Conservation (phyloP, 2,113 vertebrate species). For the Hipposideros armiger region DNA sequence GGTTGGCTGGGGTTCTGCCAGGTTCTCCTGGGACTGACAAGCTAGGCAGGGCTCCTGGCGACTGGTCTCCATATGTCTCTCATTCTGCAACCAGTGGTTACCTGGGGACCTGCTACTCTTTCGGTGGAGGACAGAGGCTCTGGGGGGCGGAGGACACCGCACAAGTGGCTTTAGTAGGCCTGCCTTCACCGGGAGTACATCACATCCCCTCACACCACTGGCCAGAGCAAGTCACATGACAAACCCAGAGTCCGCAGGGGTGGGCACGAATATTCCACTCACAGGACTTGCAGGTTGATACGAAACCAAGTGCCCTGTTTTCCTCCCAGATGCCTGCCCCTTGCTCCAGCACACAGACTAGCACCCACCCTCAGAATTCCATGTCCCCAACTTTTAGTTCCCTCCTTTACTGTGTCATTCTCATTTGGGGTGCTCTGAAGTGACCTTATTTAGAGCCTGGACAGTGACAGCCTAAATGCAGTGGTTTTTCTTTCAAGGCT, state of each 20-base stretch:
- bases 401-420: background rate
- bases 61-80: accelerated
- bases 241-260: accelerated
- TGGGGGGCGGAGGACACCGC: too few species aligned
- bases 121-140: background rate
- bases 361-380: background rate
- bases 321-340: background rate
- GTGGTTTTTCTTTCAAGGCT: background rate
- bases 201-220: accelerated
- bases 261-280: accelerated
- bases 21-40: background rate
- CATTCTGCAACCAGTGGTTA: too few species aligned
- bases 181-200: background rate
- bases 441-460: background rate
- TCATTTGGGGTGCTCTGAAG: background rate
- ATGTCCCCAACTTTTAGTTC: accelerated
- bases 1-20: background rate
- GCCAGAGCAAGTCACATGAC: background rate
- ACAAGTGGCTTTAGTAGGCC: accelerated
- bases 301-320: background rate
- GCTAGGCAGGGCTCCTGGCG: background rate
- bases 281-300: background rate
- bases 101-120: background rate
- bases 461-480: background rate
- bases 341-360: background rate